phyloP scores from a whole-genome alignment of 2,113 vertebrate genomes.

The Daphoenositta chrysoptera region DNA sequence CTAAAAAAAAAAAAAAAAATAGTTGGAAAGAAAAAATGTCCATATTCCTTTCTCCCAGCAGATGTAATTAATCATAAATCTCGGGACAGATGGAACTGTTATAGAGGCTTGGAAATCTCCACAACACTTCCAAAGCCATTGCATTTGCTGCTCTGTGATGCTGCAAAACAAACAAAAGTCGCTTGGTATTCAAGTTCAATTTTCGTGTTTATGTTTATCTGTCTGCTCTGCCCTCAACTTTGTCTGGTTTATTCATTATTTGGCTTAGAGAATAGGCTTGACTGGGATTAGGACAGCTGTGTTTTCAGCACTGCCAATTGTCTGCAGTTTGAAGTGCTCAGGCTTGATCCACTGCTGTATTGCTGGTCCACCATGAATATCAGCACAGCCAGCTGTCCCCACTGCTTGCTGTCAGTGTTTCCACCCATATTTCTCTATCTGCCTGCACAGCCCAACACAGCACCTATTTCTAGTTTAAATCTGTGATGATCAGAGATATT shows the following conservation, averaged over 20 bases:
- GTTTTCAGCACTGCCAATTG: not conserved
- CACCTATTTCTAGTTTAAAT: not conserved
- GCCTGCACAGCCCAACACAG: not conserved
- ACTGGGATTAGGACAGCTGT: constrained; percentile 45
- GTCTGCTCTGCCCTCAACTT: not conserved
- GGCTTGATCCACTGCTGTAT: not conserved
- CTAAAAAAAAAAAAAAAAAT: not conserved
- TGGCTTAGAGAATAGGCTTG: constrained; percentile 15
- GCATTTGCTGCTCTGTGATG: not conserved
- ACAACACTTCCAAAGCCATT: not conserved
- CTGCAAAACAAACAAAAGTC: not conserved
- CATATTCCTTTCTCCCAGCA: not conserved
- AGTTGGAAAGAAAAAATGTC: not conserved
- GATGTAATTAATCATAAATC: not conserved
- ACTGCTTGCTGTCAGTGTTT: not conserved
- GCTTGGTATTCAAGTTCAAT: not conserved
- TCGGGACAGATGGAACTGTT: constrained; percentile 9
- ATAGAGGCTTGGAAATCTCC: not conserved
- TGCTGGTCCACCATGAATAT: not conserved
- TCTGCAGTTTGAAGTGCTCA: not conserved
- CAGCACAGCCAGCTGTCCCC: not conserved
- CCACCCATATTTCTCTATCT: not conserved
- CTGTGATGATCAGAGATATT: not conserved
- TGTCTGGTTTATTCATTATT: constrained; percentile 44
- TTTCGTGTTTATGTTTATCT: constrained; percentile 32